Conservation (phyloP, 2,113 vertebrate genomes). For the Lates calcarifer region DNA sequence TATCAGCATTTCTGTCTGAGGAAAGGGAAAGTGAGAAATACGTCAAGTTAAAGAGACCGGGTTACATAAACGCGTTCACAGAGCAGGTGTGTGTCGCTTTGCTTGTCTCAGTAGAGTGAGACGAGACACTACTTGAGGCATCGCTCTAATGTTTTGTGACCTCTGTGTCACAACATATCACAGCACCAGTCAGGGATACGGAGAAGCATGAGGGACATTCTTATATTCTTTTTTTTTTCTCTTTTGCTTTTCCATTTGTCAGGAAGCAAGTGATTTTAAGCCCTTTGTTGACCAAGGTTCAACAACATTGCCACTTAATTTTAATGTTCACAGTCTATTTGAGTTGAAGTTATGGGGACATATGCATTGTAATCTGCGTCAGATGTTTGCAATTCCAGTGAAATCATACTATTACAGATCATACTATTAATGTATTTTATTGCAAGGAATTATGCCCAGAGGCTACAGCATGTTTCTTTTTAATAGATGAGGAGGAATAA, state of each 20-base stretch:
- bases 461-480: not conserved
- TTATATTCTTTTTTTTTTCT: not conserved
- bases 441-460: not conserved
- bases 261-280: not conserved
- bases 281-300: not conserved
- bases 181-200: not conserved
- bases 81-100: constrained; percentile 4
- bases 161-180: constrained; percentile 34
- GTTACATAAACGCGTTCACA: constrained; percentile 15
- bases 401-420: not conserved
- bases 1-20: constrained; percentile 57
- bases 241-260: not conserved
- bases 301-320: not conserved
- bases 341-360: not conserved
- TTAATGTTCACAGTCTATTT: not conserved
- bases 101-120: constrained; percentile 4
- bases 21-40: constrained; percentile 8
- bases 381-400: not conserved
- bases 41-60: not conserved
- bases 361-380: not conserved
- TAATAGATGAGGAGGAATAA: constrained; percentile 21
- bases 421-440: not conserved
- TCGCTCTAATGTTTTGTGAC: constrained; percentile 15
- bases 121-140: constrained; percentile 5
- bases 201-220: not conserved